A percentile compares a stretch with the other conserved stretches of the same genome.
Evolutionary conservation across 2,113 vertebrate species (phyloP).

Genomic region (Pipra filicauda): DNA sequence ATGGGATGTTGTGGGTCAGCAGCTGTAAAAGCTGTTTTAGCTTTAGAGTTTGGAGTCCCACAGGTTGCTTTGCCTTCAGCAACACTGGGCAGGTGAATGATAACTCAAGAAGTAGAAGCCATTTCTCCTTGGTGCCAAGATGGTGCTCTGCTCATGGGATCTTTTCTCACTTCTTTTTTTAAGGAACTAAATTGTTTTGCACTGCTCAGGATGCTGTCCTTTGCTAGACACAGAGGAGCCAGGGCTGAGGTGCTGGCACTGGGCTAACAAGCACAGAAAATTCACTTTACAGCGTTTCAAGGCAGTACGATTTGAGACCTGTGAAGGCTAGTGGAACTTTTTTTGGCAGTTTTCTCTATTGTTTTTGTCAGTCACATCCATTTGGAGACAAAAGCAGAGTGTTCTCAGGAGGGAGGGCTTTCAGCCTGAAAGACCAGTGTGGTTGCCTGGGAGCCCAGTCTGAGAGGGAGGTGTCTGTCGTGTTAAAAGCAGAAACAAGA

Average conservation of each 20-base stretch:
- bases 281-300: accelerated
- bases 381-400: accelerated
- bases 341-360: neutral
- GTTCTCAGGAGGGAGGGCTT: neutral
- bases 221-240: neutral
- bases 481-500: neutral
- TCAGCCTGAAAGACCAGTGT: neutral
- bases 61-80: neutral
- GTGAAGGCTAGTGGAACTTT: neutral
- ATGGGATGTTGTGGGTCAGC: accelerated
- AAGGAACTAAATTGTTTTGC: accelerated
- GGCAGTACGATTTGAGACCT: neutral
- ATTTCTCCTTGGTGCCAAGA: neutral
- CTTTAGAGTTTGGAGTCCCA: neutral
- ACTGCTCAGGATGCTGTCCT: neutral
- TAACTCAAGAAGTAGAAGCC: accelerated
- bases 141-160: neutral
- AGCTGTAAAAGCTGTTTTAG: accelerated
- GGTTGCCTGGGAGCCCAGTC: neutral
- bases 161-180: neutral
- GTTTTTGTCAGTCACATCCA: accelerated
- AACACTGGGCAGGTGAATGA: accelerated
- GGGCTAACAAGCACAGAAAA: neutral
- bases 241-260: accelerated
- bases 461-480: accelerated